These are phyloP conservation scores for Habroteleia sp. DNA, from an alignment of 2,888 invertebrate genomes.

Conservation along the genomic window DNA sequence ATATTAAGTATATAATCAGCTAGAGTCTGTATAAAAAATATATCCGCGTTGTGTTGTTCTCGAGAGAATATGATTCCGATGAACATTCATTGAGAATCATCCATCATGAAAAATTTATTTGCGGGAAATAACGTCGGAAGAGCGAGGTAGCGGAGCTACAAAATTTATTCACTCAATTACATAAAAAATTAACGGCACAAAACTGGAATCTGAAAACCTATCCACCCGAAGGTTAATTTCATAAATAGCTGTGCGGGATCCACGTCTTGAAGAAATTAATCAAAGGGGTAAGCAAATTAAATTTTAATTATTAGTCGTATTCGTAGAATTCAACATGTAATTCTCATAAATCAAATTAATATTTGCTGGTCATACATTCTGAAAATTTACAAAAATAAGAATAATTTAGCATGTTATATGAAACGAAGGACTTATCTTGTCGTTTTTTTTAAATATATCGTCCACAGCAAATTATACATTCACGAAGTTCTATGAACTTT, in stretches of 20 bases:
- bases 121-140: neutral
- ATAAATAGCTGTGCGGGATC: neutral
- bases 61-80: conserved; percentile 9
- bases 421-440: too few species aligned
- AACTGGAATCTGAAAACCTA: neutral
- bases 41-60: neutral
- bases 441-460: neutral
- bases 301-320: too few species aligned
- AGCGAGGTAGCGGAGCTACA: neutral
- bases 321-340: too few species aligned
- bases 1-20: too few species aligned
- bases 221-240: neutral
- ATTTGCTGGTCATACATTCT: too few species aligned
- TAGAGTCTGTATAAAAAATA: conserved; percentile 3
- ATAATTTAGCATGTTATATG: too few species aligned
- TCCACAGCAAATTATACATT: neutral
- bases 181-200: neutral
- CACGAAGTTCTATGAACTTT: conserved; percentile 4
- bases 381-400: too few species aligned
- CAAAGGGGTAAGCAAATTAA: neutral
- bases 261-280: neutral
- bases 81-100: conserved; percentile 20
- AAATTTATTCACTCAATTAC: conserved; percentile 11
- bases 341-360: too few species aligned
- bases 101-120: conserved; percentile 16